Conservation (phyloP, 2,113 vertebrate species). For the Bombycilla garrulus region DNA sequence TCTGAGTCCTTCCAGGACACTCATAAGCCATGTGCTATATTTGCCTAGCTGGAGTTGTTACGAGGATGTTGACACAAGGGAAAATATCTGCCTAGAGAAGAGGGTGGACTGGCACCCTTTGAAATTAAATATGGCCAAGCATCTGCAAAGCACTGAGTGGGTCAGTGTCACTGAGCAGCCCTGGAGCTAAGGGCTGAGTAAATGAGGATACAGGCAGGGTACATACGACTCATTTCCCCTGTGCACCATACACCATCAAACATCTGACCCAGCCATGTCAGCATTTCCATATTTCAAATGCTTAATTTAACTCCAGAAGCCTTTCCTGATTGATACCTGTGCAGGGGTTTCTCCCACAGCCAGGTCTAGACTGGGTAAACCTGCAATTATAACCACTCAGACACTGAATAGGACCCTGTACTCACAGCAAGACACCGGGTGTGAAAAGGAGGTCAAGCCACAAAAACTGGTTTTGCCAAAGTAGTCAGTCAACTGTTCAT, state of each 20-base stretch:
- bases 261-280: not conserved
- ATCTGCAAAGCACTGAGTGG: not conserved
- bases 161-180: not conserved
- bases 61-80: not conserved
- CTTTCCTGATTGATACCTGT: not conserved
- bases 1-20: not conserved
- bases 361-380: not conserved
- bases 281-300: not conserved
- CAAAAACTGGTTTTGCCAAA: not conserved
- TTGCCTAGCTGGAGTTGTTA: constrained; percentile 2
- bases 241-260: not conserved
- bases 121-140: not conserved
- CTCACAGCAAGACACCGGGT: not conserved
- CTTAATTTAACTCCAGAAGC: not conserved
- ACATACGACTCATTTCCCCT: not conserved
- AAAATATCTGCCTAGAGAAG: constrained; percentile 9
- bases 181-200: not conserved
- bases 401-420: not conserved
- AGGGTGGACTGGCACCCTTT: not conserved
- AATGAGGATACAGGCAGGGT: not conserved
- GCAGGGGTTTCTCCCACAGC: not conserved
- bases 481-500: not conserved
- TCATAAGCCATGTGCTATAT: not conserved
- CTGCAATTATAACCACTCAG: not conserved
- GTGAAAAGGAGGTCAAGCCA: constrained; percentile 4